Base-by-base conservation (phyloP, 2,113 vertebrate species). In the Tricholaema leucomelas region DNA sequence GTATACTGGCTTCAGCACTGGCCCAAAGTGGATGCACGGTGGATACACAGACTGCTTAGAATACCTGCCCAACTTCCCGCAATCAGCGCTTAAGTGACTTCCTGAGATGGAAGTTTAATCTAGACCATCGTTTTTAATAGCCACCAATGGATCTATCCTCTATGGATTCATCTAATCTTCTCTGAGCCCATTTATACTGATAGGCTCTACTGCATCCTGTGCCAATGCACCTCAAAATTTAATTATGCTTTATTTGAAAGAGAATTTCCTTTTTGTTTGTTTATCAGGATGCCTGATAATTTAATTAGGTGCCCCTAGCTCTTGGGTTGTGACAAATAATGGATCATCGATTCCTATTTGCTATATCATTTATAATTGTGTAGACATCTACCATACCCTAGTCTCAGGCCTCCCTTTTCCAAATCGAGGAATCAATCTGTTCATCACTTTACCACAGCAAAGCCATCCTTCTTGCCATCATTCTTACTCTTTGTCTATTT, bases 241-340 rank as follows among this genome's bases (percentile, higher is more conserved):
- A 94, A 93, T 95, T 95, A 95, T 82, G 58, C 9, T 42, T 65
- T 87, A 87, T 89, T 95, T 89, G 84, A 95, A 95, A 95, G 89
- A 93, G 33, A 93, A 85, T 95, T 95, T 95, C 90, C 89, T 82
- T 92, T 93, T 91, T 89, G 81, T 84, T 94, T 96, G 86, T 94
- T 95, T 96, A 93, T 93, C 91, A 94, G 85, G 81, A 94, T 95
- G 85, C 42, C 33, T 66, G 67, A 67, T 85, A 93, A 95, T 85
- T 89, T 73, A 80, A 89, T 95, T 89, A 93, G 46, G 15, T 50
- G 36, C 10, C 28, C 52, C 35, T 82, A 82, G 50, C 76, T 85
- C 78, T 92, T 89, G 69, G 60, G 46, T 85, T 87, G 85, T 80
- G 71, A 89, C 93, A 87, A 92, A 87, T 66, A 91, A 85, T 89